Evolutionary conservation across 2,888 invertebrate species (phyloP).

Genomic region (Chymomyza amoena): DNA sequence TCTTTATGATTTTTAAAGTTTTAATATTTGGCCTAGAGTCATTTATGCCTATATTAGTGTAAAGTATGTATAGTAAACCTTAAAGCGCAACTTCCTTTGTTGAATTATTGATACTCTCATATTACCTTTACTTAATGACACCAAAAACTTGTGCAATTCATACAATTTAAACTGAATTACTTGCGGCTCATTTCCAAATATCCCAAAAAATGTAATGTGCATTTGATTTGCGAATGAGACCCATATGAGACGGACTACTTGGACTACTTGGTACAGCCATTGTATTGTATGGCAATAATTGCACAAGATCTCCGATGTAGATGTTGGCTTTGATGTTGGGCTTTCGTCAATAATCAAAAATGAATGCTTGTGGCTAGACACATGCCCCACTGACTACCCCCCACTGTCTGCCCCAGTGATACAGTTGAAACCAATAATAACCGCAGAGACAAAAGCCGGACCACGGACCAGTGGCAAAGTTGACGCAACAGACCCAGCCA

Average conservation of each 20-base stretch:
- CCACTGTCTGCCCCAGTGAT: slow-evolving; percentile 26
- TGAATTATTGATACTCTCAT: not conserved
- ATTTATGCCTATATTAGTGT: not conserved
- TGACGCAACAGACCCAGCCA: slow-evolving; percentile 17
- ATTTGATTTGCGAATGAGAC: slow-evolving; percentile 56
- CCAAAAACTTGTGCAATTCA: not conserved
- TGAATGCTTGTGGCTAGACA: not conserved
- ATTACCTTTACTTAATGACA: not conserved
- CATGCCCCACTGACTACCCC: slow-evolving; percentile 18
- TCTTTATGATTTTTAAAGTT: not conserved
- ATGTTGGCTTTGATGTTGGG: not conserved
- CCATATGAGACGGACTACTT: not conserved
- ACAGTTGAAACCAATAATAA: slow-evolving; percentile 36
- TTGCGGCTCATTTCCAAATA: not conserved
- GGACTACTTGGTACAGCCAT: not conserved
- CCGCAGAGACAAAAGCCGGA: slow-evolving; percentile 16
- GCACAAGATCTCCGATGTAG: slow-evolving; percentile 31
- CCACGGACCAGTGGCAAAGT: slow-evolving; percentile 20
- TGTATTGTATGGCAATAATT: slow-evolving; percentile 35
- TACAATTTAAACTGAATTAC: not conserved
- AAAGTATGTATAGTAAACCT: not conserved
- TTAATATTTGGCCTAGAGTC: not conserved
- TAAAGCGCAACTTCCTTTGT: not conserved
- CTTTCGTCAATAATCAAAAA: slow-evolving; percentile 11
- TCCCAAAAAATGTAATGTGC: slow-evolving; percentile 41